Evolutionary conservation across 92 coral and sea anemone species (phyloP), one percentile per base, ranked within the genome.

Genomic region (Bergia sp.): DNA sequence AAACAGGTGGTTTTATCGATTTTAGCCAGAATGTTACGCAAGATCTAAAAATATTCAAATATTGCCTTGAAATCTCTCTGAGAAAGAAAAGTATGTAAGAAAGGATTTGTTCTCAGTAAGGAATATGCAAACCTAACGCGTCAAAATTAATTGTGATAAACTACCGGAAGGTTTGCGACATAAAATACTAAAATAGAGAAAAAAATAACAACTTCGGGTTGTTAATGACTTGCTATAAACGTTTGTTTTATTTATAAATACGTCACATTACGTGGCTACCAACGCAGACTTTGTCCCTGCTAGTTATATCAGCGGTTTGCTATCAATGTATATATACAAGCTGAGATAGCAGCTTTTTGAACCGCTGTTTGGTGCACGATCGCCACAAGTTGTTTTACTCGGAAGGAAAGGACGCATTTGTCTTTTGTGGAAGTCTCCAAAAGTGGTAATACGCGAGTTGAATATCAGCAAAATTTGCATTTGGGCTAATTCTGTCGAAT

Each of bases 1-100:
- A 71, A 39, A 84, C 87, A 84, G 87, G 87, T 84, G 87, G 43
- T 29, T 37, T 65, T 45, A 20, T 47, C 37, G 20, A 47, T 45
- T 84, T 71, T 84, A 47, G 42, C 87, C 87, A 71, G 79, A 69
- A 45, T 23, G 12, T 69, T 84, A 29, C 87, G 87, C 76, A 11
- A 83, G 87, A 11, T 23, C 87, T 84, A 45, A 72, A 84, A 69
- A 84, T 84, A 84, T 71, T 45, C 79, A 15, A 84, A 47, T 84
- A 71, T 49, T 16, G 38, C 44, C 4, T 9, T 7, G 47, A 36
- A 84, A 53, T 57, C 5, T 29, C 9, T 55, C n/a, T 0, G 36
- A 1, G 3, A 21, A 47, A 83, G 47, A 10, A 71, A 45, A 10
- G 1, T 11, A 0, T 13, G 20, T 37, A 6, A 36, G 37, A 45